These are phyloP conservation scores for Macropus fuliginosus DNA, from an alignment of 2,797 vertebrate genomes.

Conservation along the genomic window DNA sequence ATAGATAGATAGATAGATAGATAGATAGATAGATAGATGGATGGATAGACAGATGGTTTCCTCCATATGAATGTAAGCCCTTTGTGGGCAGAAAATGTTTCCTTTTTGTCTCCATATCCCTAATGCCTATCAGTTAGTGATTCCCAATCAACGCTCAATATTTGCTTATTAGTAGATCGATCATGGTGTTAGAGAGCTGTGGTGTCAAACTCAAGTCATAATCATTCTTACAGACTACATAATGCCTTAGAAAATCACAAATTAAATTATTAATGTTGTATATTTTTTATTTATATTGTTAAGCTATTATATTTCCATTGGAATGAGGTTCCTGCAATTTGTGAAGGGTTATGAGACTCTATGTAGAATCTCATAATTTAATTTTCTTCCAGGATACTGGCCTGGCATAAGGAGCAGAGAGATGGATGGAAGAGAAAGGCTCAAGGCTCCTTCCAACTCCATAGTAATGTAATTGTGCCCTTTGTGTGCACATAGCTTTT, in stretches of 20 bases:
- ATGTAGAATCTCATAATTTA: neutral
- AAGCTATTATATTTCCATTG: neutral
- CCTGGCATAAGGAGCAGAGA: neutral
- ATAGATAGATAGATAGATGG: too few species aligned
- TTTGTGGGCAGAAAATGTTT: neutral
- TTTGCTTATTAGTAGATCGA: neutral
- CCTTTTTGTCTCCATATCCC: neutral
- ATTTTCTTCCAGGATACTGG: conserved; percentile 28
- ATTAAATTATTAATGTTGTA: neutral
- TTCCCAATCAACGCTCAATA: neutral
- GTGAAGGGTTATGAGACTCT: neutral
- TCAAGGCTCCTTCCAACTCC: neutral
- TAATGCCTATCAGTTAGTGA: neutral
- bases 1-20: too few species aligned
- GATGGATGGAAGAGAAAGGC: neutral
- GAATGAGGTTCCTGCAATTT: neutral
- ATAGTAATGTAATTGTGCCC: neutral
- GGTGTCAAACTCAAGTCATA: neutral
- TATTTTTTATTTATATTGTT: neutral
- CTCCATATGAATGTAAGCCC: neutral
- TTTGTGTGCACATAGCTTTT: neutral
- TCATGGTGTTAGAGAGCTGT: neutral
- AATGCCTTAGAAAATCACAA: neutral
- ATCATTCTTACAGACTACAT: neutral
- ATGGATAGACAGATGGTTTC: neutral